Evolutionary conservation across 92 coral and sea anemone genomes (phyloP).

Genomic region (Bergia puertoricense): DNA sequence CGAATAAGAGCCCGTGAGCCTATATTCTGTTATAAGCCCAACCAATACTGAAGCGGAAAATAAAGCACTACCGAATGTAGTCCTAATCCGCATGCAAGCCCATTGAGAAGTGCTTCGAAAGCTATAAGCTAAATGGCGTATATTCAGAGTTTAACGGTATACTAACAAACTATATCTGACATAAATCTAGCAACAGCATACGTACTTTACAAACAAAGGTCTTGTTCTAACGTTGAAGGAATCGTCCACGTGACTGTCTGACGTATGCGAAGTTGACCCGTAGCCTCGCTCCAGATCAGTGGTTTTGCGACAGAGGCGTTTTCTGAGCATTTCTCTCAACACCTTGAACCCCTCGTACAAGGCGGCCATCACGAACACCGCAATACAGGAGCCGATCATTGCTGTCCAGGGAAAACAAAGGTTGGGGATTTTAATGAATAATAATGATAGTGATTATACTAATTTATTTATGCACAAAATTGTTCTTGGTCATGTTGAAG

Average conservation of each 20-base stretch:
- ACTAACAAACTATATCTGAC: too few relatives aligned
- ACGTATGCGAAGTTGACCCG: constrained; percentile 20
- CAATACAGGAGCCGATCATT: constrained; percentile 55
- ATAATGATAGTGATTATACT: not conserved
- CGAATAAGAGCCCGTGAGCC: too few relatives aligned
- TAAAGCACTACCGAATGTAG: too few relatives aligned
- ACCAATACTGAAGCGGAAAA: too few relatives aligned
- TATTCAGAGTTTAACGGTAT: too few relatives aligned
- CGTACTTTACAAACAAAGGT: constrained; percentile 4
- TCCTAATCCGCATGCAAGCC: too few relatives aligned
- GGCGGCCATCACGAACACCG: constrained; percentile 53
- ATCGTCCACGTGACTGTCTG: constrained; percentile 14
- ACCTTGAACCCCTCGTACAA: constrained; percentile 64
- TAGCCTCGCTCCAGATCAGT: constrained; percentile 32
- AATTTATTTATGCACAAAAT: not conserved
- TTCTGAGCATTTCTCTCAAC: constrained; percentile 42
- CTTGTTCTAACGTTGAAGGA: not conserved
- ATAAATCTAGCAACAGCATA: not conserved
- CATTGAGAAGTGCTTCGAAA: too few relatives aligned
- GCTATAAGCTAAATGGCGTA: too few relatives aligned
- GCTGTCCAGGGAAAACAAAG: constrained; percentile 1
- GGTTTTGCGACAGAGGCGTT: not conserved
- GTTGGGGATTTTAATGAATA: not conserved
- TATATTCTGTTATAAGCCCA: too few relatives aligned
- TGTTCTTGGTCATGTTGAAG: too few relatives aligned